These are phyloP conservation scores for Danionella cerebrum DNA, from an alignment of 2,113 vertebrate genomes.

Conservation along the genomic window DNA sequence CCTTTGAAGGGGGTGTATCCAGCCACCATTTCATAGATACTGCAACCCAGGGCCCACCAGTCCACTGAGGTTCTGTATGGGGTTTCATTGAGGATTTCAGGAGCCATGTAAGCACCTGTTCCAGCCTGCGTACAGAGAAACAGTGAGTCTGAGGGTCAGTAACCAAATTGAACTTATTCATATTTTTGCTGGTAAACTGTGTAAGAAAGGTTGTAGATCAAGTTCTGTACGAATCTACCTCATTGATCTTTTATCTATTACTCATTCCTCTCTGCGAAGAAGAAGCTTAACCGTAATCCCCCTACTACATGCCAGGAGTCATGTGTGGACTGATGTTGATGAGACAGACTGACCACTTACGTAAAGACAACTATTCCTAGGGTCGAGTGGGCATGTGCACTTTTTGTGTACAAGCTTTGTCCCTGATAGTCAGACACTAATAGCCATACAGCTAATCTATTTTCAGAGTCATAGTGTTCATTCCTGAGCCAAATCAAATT, in stretches of 20 bases:
- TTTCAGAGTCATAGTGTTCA: not conserved
- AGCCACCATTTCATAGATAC: constrained; percentile 91
- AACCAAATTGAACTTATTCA: not conserved
- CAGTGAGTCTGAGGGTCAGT: not conserved
- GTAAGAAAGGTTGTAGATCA: no score
- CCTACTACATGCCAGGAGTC: constrained; percentile 59
- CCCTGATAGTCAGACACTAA: not conserved
- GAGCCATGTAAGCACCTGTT: constrained; percentile 91
- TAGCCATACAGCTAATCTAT: not conserved
- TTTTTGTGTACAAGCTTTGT: not conserved
- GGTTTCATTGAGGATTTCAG: constrained; percentile 79
- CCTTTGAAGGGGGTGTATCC: constrained; percentile 88
- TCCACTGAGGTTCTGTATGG: constrained; percentile 85
- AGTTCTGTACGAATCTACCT: no score
- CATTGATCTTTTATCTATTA: no score
- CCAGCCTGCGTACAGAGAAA: constrained; percentile 69
- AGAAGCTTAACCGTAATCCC: constrained; percentile 58
- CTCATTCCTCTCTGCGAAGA: constrained; percentile 39
- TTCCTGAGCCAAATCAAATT: not conserved
- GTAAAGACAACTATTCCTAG: constrained; percentile 34
- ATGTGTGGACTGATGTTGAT: constrained; percentile 47
- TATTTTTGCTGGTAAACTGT: not conserved
- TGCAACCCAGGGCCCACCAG: constrained; percentile 93
- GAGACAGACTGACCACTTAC: constrained; percentile 34
- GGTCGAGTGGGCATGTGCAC: not conserved